These are phyloP conservation scores for Drosophila micromelanica DNA, from an alignment of 1,140 invertebrate genomes.

Conservation along the genomic window DNA sequence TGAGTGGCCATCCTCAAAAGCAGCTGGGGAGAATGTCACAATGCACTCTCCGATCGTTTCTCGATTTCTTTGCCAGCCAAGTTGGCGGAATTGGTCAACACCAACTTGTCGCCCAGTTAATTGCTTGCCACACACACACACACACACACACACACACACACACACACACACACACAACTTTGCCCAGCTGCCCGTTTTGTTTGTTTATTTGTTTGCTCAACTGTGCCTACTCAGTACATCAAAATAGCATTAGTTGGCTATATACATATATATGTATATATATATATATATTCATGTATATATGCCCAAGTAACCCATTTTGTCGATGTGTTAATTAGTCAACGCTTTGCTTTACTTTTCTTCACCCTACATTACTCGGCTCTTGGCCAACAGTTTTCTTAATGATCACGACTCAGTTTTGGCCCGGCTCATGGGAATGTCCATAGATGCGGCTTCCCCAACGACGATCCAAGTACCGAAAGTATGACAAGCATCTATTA, in stretches of 20 bases:
- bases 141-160: too few relatives aligned
- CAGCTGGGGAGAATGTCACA: conserved; percentile 26
- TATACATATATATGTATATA: conserved; percentile 20
- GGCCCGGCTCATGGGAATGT: neutral
- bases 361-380: conserved; percentile 20
- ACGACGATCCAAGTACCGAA: neutral
- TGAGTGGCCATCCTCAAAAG: neutral
- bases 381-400: conserved; percentile 34
- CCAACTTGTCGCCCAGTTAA: conserved; percentile 47
- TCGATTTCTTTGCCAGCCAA: conserved; percentile 10
- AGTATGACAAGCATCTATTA: neutral
- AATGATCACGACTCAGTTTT: conserved; percentile 18
- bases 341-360: conserved; percentile 48
- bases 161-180: conserved; percentile 6
- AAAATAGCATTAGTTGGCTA: conserved; percentile 68
- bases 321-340: conserved; percentile 74
- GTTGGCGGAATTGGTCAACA: conserved; percentile 37
- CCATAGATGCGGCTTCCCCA: neutral
- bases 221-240: conserved; percentile 54
- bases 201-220: conserved; percentile 22
- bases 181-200: conserved; percentile 20
- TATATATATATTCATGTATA: neutral
- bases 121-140: conserved; percentile 43
- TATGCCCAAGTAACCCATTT: conserved; percentile 50
- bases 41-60: conserved; percentile 29